Conservation (phyloP, 1,140 invertebrate genomes). For the Macrosteles quadrilineatus region DNA sequence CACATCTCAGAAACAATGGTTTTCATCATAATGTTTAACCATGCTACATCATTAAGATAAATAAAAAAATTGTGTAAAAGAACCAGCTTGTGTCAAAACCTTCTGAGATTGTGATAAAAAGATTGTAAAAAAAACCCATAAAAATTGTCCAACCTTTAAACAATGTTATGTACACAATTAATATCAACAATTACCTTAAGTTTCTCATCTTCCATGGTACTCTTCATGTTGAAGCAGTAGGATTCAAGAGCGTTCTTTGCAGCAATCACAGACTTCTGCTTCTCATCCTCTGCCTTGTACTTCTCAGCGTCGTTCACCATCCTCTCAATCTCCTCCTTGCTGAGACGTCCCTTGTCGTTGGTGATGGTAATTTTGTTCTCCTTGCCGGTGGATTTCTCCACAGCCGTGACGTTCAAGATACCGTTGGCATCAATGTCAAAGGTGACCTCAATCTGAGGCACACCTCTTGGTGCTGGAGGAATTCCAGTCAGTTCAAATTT, state of each 20-base stretch:
- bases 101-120: too few relatives aligned
- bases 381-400: slow-evolving; percentile 92
- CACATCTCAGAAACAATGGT: too few relatives aligned
- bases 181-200: slow-evolving; percentile 57
- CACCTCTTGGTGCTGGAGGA: slow-evolving; percentile 91
- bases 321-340: slow-evolving; percentile 95
- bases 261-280: slow-evolving; percentile 82
- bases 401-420: slow-evolving; percentile 84
- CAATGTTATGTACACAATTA: too few relatives aligned
- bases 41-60: too few relatives aligned
- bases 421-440: slow-evolving; percentile 91
- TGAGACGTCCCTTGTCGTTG: slow-evolving; percentile 95
- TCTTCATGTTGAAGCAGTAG: slow-evolving; percentile 98
- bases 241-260: slow-evolving; percentile 94
- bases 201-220: slow-evolving; percentile 86
- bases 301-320: slow-evolving; percentile 98
- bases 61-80: too few relatives aligned
- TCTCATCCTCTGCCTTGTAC: slow-evolving; percentile 89
- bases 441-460: slow-evolving; percentile 93
- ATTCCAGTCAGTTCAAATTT: slow-evolving; percentile 94
- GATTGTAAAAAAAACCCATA: too few relatives aligned
- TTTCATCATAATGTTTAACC: too few relatives aligned
- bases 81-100: too few relatives aligned
- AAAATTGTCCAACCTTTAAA: too few relatives aligned
- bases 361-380: slow-evolving; percentile 98